Evolutionary conservation across 2,888 invertebrate species (phyloP), one percentile per base, ranked within the genome.

Genomic region (Limnephilus lunatus): DNA sequence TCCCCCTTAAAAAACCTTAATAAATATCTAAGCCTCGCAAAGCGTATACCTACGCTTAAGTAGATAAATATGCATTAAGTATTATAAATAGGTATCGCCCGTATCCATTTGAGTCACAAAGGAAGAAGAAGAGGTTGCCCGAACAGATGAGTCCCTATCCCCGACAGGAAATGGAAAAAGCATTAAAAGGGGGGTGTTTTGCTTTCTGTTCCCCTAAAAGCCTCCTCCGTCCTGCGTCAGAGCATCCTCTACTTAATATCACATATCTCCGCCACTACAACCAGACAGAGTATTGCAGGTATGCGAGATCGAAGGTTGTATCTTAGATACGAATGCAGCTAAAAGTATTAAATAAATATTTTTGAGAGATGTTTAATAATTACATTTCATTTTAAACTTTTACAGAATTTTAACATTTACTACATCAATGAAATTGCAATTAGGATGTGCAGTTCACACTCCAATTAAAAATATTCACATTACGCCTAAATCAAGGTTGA

Each of bases 121-220:
- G 91, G 85, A 82, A 86, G 85, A 68, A 89, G 91, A 92, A 90
- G 91, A 93, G 89, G 91, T 88, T 92, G 91, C 92, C 92, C 90
- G 93, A 91, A 92, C 91, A 93, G 91, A 92, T 91, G 90, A 90
- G 89, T 82, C 89, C 81, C 81, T 68, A 44, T 88, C 92, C 91
- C 86, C 68, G 91, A 92, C 93, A 92, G 93, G 93, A 93, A 93
- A 96, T 96, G 96, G 96, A 95, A 96, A 96, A 96, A 95, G 96
- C 96, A 96, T 96, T 92, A 92, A 90, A 90, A 89, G 89, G 53
- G 82, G 89, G 92, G 92, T 90, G 81, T 53, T 68, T 88, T 88
- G 80, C 68, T 88, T 35, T 87, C 35, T 68, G 88, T 68, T 12
- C 25, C 68, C 80, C 39, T 83, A 91, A 88, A 81, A 81, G 85